A percentile compares a stretch with the other conserved stretches of the same genome.
phyloP scores from a whole-genome alignment of 2,888 invertebrate genomes.

The Drosophila nigricruria region DNA sequence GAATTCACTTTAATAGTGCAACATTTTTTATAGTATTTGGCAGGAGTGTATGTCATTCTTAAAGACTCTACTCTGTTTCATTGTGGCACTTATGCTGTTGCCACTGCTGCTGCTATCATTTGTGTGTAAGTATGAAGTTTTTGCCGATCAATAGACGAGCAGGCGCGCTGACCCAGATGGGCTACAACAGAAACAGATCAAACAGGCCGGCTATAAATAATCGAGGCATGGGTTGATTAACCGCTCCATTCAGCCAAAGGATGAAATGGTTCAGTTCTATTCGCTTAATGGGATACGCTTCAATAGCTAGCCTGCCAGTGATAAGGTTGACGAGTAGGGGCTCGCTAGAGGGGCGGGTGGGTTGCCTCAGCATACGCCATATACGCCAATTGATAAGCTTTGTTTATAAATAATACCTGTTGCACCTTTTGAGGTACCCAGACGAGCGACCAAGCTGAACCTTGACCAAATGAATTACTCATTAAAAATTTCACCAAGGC shows the following conservation, averaged over 20 bases:
- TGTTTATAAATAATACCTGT: slow-evolving; percentile 65
- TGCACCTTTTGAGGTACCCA: slow-evolving; percentile 62
- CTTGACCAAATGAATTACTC: slow-evolving; percentile 81
- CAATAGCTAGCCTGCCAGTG: slow-evolving; percentile 8
- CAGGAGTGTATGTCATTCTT: slow-evolving; percentile 79
- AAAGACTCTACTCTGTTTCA: slow-evolving; percentile 82
- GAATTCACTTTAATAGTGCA: slow-evolving; percentile 1
- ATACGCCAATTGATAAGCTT: slow-evolving; percentile 47
- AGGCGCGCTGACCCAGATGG: slow-evolving; percentile 29
- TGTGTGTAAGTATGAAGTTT: slow-evolving; percentile 77
- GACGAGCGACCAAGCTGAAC: slow-evolving; percentile 68
- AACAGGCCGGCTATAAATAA: slow-evolving; percentile 67
- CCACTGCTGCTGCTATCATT: slow-evolving; percentile 82
- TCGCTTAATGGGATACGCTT: slow-evolving; percentile 33
- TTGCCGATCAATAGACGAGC: slow-evolving; percentile 14
- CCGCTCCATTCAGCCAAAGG: slow-evolving; percentile 56
- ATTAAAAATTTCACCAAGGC: slow-evolving; percentile 53
- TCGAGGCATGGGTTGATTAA: slow-evolving; percentile 70
- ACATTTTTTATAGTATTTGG: slow-evolving; percentile 71
- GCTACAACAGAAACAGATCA: slow-evolving; percentile 43
- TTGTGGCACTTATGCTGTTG: slow-evolving; percentile 78
- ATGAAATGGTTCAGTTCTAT: slow-evolving; percentile 28
- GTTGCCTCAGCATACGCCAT: slow-evolving; percentile 15
- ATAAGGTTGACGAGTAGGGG: background rate
- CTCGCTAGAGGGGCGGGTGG: background rate